Percentiles rank a stretch among this genome's conserved stretches.
These are phyloP conservation scores for Cololabis saira DNA, from an alignment of 2,113 vertebrate species.

Conservation along the genomic window DNA sequence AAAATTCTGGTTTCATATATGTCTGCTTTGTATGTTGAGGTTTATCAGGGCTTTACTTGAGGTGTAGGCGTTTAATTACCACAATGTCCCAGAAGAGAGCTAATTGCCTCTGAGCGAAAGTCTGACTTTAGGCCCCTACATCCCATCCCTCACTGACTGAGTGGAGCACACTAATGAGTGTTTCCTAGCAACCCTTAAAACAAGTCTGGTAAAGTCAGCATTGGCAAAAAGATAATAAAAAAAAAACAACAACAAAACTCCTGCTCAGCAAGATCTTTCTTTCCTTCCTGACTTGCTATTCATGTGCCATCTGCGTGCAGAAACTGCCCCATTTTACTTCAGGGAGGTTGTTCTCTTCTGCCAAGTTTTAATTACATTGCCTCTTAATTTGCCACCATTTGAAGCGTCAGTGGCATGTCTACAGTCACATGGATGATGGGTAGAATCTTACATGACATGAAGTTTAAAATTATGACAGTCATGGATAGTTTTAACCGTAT, in stretches of 20 bases:
- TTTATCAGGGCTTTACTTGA: slow-evolving; percentile 8
- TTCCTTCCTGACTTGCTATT: slow-evolving; percentile 67
- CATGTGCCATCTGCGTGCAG: slow-evolving; percentile 76
- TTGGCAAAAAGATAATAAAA: slow-evolving; percentile 47
- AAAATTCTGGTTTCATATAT: neutral
- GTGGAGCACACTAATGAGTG: slow-evolving; percentile 66
- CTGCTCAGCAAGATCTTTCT: slow-evolving; percentile 55
- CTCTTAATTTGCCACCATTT: slow-evolving; percentile 58
- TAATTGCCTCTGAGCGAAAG: slow-evolving; percentile 45
- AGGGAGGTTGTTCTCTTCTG: slow-evolving; percentile 52
- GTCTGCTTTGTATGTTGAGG: neutral
- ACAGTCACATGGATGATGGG: slow-evolving; percentile 9
- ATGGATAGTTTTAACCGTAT: neutral
- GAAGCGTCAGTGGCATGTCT: slow-evolving; percentile 18
- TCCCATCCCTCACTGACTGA: slow-evolving; percentile 42
- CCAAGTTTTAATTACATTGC: slow-evolving; percentile 53
- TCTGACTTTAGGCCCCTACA: slow-evolving; percentile 41
- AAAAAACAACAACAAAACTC: slow-evolving; percentile 35
- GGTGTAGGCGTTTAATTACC: slow-evolving; percentile 3
- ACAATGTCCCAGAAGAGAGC: slow-evolving; percentile 12
- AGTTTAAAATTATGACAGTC: neutral
- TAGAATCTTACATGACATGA: neutral
- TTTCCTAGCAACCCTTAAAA: slow-evolving; percentile 79
- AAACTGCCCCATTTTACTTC: slow-evolving; percentile 61
- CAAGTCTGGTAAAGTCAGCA: slow-evolving; percentile 63